Base-by-base conservation (phyloP, 2,888 invertebrate species). In the Acholoe squamosa region DNA sequence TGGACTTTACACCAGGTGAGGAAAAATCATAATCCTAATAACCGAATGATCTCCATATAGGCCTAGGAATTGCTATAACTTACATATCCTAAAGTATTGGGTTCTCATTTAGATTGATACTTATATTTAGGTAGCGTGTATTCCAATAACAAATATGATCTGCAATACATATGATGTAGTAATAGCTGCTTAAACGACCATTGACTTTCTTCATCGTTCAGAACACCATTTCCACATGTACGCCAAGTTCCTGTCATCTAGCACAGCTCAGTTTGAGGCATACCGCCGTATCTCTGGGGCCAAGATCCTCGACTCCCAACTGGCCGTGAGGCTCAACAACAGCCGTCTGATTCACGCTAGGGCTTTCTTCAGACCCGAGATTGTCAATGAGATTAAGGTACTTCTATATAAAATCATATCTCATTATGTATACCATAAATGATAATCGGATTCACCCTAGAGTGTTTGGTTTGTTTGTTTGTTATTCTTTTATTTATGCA, bases 291-390 rank as follows among this genome's bases (percentile, higher is more conserved):
- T 61, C 25, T 12, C 52, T 28, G 89, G 90, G 0, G 52, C 61
- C 22, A 54, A 89, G 77, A 76, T 91, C 25, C 43, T 54, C 16
- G 92, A 92, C 33, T 52, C 54, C 33, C 54, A 31, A 19, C 22
- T 91, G 31, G 34, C 77, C 25, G 89, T 92, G 10, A 52, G 89
- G 31, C 89, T 90, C 33, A 51, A 90, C 80, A 90, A 90, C 43
- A 90, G 89, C 51, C 86, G 89, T 34, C 76, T 92, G n/a, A 25
- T 92, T 19, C 92, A 89, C n/a, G 91, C 89, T 34, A 25, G 90
- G 14, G 80, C 90, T 31, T 91, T 77, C 91, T 31, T 91, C 71
- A 92, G 91, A 33, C 91, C 92, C 12, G 76, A 71, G 16, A 34
- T 92, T 33, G 16, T 34, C 22, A 14, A n/a, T 12, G 84, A 90